phyloP scores from a whole-genome alignment of 2,797 vertebrate genomes.

The Anas bernieri region DNA sequence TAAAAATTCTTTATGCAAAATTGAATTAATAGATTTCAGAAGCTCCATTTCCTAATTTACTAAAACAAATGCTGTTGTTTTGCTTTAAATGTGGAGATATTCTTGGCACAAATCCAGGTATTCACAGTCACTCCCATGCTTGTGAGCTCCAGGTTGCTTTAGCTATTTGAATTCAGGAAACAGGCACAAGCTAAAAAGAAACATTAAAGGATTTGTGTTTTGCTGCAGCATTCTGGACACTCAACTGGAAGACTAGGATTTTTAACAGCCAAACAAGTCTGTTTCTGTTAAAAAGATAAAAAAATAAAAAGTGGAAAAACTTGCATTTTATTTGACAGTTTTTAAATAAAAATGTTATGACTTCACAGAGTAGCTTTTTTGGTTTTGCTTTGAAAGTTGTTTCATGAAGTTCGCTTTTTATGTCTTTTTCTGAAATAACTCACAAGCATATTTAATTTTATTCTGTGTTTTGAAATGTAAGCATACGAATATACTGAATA shows the following conservation, averaged over 20 bases:
- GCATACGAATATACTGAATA: neutral
- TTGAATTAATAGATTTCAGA: slow-evolving; percentile 37
- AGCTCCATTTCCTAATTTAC: slow-evolving; percentile 35
- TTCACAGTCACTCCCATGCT: slow-evolving; percentile 60
- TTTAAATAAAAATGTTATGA: neutral
- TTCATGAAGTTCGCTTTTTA: slow-evolving; percentile 36
- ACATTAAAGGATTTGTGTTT: slow-evolving; percentile 67
- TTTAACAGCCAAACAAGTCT: slow-evolving; percentile 43
- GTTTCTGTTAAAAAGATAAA: neutral
- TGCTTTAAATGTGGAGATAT: slow-evolving; percentile 61
- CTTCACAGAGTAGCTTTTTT: neutral
- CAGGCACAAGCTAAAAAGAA: slow-evolving; percentile 55
- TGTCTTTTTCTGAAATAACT: neutral
- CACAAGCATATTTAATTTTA: slow-evolving; percentile 16
- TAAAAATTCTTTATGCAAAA: neutral
- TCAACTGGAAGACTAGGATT: slow-evolving; percentile 57
- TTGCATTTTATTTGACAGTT: slow-evolving; percentile 23
- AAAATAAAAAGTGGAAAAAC: neutral
- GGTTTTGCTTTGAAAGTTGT: slow-evolving; percentile 11
- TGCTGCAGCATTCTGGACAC: slow-evolving; percentile 25
- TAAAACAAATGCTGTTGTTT: slow-evolving; percentile 50
- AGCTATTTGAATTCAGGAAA: slow-evolving; percentile 70
- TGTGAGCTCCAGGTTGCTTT: slow-evolving; percentile 38
- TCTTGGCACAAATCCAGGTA: slow-evolving; percentile 41
- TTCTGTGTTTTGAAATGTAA: slow-evolving; percentile 43